A percentile compares a stretch with the other conserved stretches of the same genome.
Evolutionary conservation across 1,140 invertebrate genomes (phyloP).

Genomic region (Diabrotica undecimpunctata): DNA sequence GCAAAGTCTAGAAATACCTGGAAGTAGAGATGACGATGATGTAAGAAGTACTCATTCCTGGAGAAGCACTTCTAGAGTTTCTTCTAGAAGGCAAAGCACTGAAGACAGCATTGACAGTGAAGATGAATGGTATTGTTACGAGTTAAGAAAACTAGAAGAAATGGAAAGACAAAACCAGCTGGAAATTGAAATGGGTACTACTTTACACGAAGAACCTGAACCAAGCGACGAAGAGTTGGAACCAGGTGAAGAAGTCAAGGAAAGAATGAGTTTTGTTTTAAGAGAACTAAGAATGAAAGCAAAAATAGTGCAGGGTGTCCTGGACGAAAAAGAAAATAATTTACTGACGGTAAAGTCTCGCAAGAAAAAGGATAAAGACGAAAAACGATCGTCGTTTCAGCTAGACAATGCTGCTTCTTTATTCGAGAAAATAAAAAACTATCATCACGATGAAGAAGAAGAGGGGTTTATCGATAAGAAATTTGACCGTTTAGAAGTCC

Average conservation of each 20-base stretch:
- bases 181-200: slow-evolving; percentile 60
- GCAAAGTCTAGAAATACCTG: slow-evolving; percentile 76
- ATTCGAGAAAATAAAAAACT: slow-evolving; percentile 53
- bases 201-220: slow-evolving; percentile 59
- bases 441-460: slow-evolving; percentile 41
- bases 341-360: slow-evolving; percentile 46
- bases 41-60: slow-evolving; percentile 81
- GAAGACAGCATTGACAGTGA: slow-evolving; percentile 91
- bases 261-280: slow-evolving; percentile 73
- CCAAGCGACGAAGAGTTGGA: slow-evolving; percentile 50
- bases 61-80: slow-evolving; percentile 79
- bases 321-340: slow-evolving; percentile 42
- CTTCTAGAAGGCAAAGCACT: slow-evolving; percentile 83
- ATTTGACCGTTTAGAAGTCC: slow-evolving; percentile 45
- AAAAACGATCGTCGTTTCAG: slow-evolving; percentile 32
- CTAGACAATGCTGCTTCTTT: slow-evolving; percentile 37
- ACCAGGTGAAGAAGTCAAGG: slow-evolving; percentile 68
- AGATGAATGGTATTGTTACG: slow-evolving; percentile 91
- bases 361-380: slow-evolving; percentile 48
- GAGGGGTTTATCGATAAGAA: slow-evolving; percentile 31
- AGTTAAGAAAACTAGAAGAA: slow-evolving; percentile 80
- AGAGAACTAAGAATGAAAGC: slow-evolving; percentile 69
- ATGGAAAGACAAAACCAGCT: slow-evolving; percentile 72
- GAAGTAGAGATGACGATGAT: slow-evolving; percentile 72
- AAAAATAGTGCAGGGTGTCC: slow-evolving; percentile 46